Evolutionary conservation across 2,113 vertebrate genomes (phyloP).

Genomic region (Scopus umbretta): DNA sequence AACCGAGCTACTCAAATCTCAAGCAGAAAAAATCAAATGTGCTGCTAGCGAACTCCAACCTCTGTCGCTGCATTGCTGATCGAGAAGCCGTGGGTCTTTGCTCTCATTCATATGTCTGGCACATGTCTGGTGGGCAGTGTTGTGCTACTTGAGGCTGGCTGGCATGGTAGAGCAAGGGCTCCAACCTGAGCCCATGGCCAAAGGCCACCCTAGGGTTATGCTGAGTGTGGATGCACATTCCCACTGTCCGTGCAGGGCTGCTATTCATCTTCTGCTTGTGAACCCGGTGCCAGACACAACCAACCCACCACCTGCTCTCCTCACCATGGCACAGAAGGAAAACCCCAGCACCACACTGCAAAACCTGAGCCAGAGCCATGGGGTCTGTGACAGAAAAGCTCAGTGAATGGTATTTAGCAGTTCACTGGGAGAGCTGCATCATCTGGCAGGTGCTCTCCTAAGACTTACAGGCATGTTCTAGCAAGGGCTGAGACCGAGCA

Average conservation of each 20-base stretch:
- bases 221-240: background rate
- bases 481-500: background rate
- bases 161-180: background rate
- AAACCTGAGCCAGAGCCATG: background rate
- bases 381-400: background rate
- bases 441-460: background rate
- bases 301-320: background rate
- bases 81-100: rapidly evolving
- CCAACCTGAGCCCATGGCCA: background rate
- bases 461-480: background rate
- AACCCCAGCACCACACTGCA: background rate
- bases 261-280: background rate
- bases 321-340: background rate
- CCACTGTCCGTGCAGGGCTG: background rate
- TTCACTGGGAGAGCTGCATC: background rate
- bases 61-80: background rate
- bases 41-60: background rate
- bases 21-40: background rate
- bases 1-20: background rate
- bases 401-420: background rate
- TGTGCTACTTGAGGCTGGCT: background rate
- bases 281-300: background rate
- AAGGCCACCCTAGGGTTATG: background rate
- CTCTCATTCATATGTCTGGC: background rate
- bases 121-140: rapidly evolving